Evolutionary conservation across 1,140 invertebrate genomes (phyloP).

Genomic region (Acromyrmex heyeri): DNA sequence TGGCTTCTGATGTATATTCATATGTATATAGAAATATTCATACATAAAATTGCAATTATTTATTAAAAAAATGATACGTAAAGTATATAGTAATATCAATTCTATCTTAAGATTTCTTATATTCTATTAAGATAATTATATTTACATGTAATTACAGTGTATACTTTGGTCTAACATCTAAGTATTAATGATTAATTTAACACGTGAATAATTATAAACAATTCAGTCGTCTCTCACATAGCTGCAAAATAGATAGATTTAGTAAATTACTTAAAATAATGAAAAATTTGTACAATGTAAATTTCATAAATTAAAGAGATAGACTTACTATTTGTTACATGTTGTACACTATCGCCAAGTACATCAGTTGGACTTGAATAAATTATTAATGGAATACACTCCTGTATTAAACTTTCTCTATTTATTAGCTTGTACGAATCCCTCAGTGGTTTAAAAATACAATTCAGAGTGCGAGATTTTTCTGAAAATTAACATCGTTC

Average conservation of each 20-base stretch:
- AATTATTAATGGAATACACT: constrained; percentile 38
- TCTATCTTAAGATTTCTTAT: constrained; percentile 8
- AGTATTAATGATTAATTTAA: constrained; percentile 33
- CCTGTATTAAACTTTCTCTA: constrained; percentile 27
- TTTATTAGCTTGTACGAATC: neutral
- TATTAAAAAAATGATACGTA: neutral
- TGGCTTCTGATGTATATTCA: neutral
- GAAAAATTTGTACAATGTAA: neutral
- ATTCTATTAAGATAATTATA: neutral
- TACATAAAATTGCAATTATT: neutral
- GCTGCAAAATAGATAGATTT: constrained; percentile 34
- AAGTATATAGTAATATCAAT: neutral
- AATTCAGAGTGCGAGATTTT: constrained; percentile 40
- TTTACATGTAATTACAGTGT: constrained; percentile 33
- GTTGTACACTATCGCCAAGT: constrained; percentile 6
- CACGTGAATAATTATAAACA: constrained; percentile 1
- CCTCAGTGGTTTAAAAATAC: constrained; percentile 35
- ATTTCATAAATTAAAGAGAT: constrained; percentile 4
- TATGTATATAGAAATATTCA: neutral
- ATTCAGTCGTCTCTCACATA: constrained; percentile 28
- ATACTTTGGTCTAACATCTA: neutral
- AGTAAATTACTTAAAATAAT: constrained; percentile 1
- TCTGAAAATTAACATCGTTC: neutral
- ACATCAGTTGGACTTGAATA: constrained; percentile 8
- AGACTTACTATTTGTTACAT: constrained; percentile 13